These are phyloP conservation scores for Perdita meconis DNA, from an alignment of 2,888 invertebrate genomes.

Conservation along the genomic window DNA sequence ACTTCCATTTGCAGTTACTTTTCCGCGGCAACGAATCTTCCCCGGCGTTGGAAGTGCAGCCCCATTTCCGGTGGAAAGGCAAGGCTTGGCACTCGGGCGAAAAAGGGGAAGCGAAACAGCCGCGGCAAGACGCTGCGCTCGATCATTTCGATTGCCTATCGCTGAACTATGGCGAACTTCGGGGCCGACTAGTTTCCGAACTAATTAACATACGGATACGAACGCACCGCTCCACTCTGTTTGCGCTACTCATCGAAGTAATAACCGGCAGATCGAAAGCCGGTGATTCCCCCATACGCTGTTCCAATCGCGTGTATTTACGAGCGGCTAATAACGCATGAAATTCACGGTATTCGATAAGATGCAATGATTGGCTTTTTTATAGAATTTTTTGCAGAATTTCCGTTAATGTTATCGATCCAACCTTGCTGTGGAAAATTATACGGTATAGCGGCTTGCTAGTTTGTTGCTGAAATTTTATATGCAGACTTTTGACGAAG, in stretches of 20 bases:
- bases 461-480: no score
- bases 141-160: slow-evolving; percentile 37
- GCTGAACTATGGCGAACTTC: slow-evolving; percentile 21
- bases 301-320: slow-evolving; percentile 36
- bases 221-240: slow-evolving; percentile 13
- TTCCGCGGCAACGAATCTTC: slow-evolving; percentile 18
- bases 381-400: no score
- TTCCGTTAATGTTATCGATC: no score
- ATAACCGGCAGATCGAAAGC: slow-evolving; percentile 23
- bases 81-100: background rate
- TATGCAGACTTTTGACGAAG: no score
- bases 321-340: slow-evolving; percentile 16
- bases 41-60: background rate
- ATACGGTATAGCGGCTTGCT: no score
- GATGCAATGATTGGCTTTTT: background rate
- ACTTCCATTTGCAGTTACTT: slow-evolving; percentile 49
- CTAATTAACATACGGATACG: slow-evolving; percentile 52
- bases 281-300: background rate
- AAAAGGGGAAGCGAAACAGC: background rate
- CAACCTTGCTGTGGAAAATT: no score
- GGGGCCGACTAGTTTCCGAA: slow-evolving; percentile 37
- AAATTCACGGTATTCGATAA: background rate
- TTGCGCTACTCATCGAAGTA: slow-evolving; percentile 38
- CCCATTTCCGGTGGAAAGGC: slow-evolving; percentile 13
- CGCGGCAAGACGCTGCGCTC: slow-evolving; percentile 1